Conservation (phyloP, 2,888 invertebrate species). For the Drosophila quasianomalipes region DNA sequence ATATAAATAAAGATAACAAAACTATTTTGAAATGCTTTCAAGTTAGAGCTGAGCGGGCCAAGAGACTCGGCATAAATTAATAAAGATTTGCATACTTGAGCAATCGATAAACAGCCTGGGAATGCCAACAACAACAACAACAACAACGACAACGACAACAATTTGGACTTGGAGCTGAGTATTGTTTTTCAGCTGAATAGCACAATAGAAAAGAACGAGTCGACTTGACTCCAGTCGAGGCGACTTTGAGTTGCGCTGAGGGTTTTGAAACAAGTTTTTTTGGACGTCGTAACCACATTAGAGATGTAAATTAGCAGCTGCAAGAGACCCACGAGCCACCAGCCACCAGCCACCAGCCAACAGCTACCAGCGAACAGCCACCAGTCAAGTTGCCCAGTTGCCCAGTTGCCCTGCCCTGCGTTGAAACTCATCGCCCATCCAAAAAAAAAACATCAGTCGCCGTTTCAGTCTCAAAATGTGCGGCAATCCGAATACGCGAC, state of each 20-base stretch:
- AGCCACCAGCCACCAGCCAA: neutral
- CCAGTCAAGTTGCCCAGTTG: neutral
- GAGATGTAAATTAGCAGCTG: slow-evolving; percentile 52
- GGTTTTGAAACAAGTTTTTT: slow-evolving; percentile 49
- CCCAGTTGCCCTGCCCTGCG: neutral
- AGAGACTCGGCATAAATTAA: slow-evolving; percentile 65
- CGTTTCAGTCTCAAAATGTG: slow-evolving; percentile 72
- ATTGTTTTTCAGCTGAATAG: slow-evolving; percentile 2
- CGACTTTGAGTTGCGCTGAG: slow-evolving; percentile 6
- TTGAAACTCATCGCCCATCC: neutral
- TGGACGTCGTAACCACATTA: slow-evolving; percentile 30
- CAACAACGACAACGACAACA: slow-evolving; percentile 5
- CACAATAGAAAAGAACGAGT: slow-evolving; percentile 37
- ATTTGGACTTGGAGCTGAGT: neutral
- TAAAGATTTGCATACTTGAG: slow-evolving; percentile 67
- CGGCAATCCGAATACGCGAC: slow-evolving; percentile 78
- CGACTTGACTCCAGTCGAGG: neutral
- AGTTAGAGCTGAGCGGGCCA: slow-evolving; percentile 22
- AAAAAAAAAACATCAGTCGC: slow-evolving; percentile 4
- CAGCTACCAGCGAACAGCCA: neutral
- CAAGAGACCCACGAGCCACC: slow-evolving; percentile 10
- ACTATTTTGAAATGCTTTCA: slow-evolving; percentile 4
- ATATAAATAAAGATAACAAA: slow-evolving; percentile 15
- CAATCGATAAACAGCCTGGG: slow-evolving; percentile 53
- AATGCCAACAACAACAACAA: slow-evolving; percentile 29